These are phyloP conservation scores for Microctonus brassicae DNA, from an alignment of 2,888 invertebrate species.

Conservation along the genomic window DNA sequence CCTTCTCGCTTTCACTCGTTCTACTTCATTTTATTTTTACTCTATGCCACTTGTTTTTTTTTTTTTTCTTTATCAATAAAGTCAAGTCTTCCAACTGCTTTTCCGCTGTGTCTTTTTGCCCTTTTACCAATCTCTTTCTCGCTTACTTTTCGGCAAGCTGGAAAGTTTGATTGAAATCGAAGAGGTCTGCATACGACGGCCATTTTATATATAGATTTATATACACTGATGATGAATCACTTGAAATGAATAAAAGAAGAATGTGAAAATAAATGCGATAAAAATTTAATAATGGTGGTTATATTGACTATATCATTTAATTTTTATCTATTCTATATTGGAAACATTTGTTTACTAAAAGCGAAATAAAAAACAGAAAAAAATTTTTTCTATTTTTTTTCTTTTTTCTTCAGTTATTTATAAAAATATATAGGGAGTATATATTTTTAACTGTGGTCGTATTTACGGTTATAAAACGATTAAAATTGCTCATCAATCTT, in stretches of 20 bases:
- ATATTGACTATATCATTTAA: not conserved
- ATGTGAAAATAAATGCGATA: no score
- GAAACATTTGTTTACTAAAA: not conserved
- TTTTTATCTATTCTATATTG: not conserved
- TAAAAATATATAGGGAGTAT: not conserved
- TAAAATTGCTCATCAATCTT: constrained; percentile 1
- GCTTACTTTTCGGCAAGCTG: not conserved
- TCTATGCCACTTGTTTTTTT: not conserved
- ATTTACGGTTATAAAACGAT: not conserved
- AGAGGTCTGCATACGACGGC: not conserved
- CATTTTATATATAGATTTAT: not conserved
- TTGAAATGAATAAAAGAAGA: not conserved
- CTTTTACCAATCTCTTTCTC: not conserved
- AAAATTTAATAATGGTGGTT: not conserved
- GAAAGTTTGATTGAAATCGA: constrained; percentile 17
- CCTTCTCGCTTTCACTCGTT: constrained; percentile 32
- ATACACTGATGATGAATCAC: not conserved
- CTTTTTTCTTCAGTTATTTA: no score
- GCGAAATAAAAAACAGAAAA: not conserved
- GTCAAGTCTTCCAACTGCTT: constrained; percentile 8
- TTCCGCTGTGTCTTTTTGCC: not conserved
- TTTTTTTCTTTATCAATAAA: constrained; percentile 7
- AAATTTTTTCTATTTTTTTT: no score
- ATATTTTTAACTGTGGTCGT: not conserved
- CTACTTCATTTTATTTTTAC: not conserved